phyloP scores from a whole-genome alignment of 2,888 invertebrate genomes.

The Octonoba sinensis region DNA sequence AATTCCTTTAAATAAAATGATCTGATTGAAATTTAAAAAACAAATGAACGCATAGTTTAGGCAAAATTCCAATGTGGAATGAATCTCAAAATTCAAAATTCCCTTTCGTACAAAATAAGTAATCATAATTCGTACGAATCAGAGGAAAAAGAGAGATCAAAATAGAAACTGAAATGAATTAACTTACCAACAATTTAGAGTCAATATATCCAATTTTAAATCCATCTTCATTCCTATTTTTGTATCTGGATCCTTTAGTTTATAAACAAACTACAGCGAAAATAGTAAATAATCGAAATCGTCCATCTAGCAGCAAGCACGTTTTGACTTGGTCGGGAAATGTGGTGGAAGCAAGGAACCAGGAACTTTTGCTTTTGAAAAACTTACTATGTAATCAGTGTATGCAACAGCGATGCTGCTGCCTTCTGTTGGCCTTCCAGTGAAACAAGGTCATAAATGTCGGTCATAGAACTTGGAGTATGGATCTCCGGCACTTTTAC shows the following conservation, averaged over 20 bases:
- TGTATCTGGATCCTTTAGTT: too few species aligned
- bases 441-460: conserved; percentile 46
- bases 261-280: too few species aligned
- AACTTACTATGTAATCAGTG: too few species aligned
- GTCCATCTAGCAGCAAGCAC: not conserved
- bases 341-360: not conserved
- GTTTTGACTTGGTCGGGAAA: not conserved
- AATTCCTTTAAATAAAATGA: too few species aligned
- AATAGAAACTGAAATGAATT: too few species aligned
- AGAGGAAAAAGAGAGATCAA: too few species aligned
- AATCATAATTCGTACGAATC: not conserved
- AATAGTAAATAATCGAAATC: too few species aligned
- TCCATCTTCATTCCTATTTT: conserved; percentile 63
- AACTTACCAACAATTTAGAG: conserved; percentile 59
- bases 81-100: too few species aligned
- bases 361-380: not conserved
- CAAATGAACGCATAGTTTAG: too few species aligned
- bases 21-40: too few species aligned
- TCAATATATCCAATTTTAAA: conserved; percentile 57
- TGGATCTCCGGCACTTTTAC: conserved; percentile 36
- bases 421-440: conserved; percentile 21
- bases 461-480: conserved; percentile 53
- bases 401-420: conserved; percentile 23
- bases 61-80: too few species aligned
- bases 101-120: not conserved